Conservation (phyloP, 2,888 invertebrate genomes). For the Thereva nobilitata region DNA sequence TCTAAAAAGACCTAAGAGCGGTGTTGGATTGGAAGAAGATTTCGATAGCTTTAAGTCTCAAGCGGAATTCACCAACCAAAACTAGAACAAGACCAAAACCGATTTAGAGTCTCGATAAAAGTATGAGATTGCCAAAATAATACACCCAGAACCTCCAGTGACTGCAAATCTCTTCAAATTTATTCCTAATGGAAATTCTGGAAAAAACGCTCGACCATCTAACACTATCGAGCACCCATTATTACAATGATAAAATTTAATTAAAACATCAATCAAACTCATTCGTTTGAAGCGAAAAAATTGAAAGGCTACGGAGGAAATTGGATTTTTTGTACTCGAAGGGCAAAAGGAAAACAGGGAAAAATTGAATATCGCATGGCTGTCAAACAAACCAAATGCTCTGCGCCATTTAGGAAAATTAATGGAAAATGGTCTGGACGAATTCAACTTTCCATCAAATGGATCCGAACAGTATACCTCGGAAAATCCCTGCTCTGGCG, state of each 20-base stretch:
- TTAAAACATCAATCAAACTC: slow-evolving; percentile 46
- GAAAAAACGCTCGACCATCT: background rate
- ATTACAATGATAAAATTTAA: slow-evolving; percentile 38
- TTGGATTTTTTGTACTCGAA: slow-evolving; percentile 11
- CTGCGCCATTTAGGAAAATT: slow-evolving; percentile 44
- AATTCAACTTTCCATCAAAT: slow-evolving; percentile 34
- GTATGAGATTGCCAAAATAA: no score
- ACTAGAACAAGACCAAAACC: no score
- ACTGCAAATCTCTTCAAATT: no score
- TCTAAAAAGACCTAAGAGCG: no score
- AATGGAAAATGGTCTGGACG: slow-evolving; percentile 44
- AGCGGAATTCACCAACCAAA: no score
- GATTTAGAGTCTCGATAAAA: no score
- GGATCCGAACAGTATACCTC: slow-evolving; percentile 38
- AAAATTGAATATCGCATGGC: slow-evolving; percentile 31
- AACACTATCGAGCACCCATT: slow-evolving; percentile 4
- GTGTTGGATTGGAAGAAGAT: no score
- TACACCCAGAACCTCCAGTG: no score
- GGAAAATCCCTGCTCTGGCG: background rate
- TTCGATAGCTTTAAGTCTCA: no score
- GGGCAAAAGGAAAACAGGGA: slow-evolving; percentile 8
- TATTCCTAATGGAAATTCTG: no score
- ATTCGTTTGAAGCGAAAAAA: slow-evolving; percentile 27
- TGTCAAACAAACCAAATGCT: slow-evolving; percentile 39
- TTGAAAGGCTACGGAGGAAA: slow-evolving; percentile 17